Evolutionary conservation across 2,797 vertebrate genomes (phyloP).

Genomic region (Pagetopsis macropterus): DNA sequence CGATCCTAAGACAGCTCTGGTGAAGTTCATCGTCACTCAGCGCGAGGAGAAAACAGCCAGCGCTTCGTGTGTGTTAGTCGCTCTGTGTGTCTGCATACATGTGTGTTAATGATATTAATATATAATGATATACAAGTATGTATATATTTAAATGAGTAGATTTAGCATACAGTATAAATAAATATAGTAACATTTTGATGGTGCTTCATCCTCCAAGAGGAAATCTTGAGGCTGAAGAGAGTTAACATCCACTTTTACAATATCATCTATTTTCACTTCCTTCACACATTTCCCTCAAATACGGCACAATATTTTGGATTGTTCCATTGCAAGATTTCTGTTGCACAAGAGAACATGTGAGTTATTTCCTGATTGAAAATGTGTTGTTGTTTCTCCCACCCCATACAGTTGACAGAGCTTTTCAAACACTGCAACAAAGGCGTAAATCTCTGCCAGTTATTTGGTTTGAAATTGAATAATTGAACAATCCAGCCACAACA

Average conservation of each 20-base stretch:
- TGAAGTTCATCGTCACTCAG: constrained; percentile 65
- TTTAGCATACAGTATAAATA: background rate
- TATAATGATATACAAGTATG: background rate
- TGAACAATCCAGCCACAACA: background rate
- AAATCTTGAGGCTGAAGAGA: constrained; percentile 4
- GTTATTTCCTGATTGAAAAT: background rate
- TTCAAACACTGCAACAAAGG: constrained; percentile 8
- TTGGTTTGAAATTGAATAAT: constrained; percentile 8
- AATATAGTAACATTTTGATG: constrained; percentile 1
- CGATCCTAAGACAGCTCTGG: constrained; percentile 75
- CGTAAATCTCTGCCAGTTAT: background rate
- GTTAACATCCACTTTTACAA: background rate
- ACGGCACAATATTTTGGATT: background rate
- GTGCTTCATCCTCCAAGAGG: background rate
- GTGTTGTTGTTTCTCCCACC: background rate
- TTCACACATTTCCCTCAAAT: constrained; percentile 9
- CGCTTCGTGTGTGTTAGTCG: constrained; percentile 30
- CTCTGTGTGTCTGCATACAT: background rate
- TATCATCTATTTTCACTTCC: background rate
- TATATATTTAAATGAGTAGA: constrained; percentile 16
- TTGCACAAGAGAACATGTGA: constrained; percentile 4
- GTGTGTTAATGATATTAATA: constrained; percentile 1
- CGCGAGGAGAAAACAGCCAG: constrained; percentile 54
- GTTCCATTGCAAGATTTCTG: background rate
- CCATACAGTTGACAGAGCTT: background rate